These are phyloP conservation scores for Oithona nana DNA, from an alignment of 2,888 invertebrate genomes.

Conservation along the genomic window DNA sequence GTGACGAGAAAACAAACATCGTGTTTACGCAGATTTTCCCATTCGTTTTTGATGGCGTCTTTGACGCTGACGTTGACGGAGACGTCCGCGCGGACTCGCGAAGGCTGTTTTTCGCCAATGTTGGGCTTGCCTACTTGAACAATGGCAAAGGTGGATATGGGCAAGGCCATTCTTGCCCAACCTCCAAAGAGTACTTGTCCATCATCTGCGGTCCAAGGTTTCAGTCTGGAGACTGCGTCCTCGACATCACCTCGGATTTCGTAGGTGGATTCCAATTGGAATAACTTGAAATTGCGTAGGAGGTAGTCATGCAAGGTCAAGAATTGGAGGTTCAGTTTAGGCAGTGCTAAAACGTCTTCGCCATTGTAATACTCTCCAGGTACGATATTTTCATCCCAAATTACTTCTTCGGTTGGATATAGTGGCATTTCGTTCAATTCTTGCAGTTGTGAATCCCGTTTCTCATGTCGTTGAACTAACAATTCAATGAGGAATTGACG, in stretches of 20 bases:
- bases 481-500: slow-evolving; percentile 19
- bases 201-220: slow-evolving; percentile 85
- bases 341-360: slow-evolving; percentile 82
- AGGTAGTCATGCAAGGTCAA: slow-evolving; percentile 94
- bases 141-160: slow-evolving; percentile 73
- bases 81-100: slow-evolving; percentile 84
- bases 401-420: slow-evolving; percentile 91
- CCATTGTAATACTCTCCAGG: slow-evolving; percentile 93
- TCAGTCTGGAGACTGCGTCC: slow-evolving; percentile 79
- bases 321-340: slow-evolving; percentile 94
- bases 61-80: slow-evolving; percentile 76
- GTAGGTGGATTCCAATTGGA: slow-evolving; percentile 91
- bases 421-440: slow-evolving; percentile 92
- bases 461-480: slow-evolving; percentile 43
- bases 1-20: slow-evolving; percentile 94
- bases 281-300: slow-evolving; percentile 87
- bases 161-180: slow-evolving; percentile 97
- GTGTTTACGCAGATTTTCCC: slow-evolving; percentile 89
- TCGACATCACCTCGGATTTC: slow-evolving; percentile 97
- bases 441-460: slow-evolving; percentile 73
- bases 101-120: slow-evolving; percentile 73
- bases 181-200: slow-evolving; percentile 75
- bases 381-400: slow-evolving; percentile 98
- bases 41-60: slow-evolving; percentile 78
- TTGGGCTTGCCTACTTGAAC: slow-evolving; percentile 46